phyloP scores from a whole-genome alignment of 2,113 vertebrate genomes.

The Chelonoidis abingdonii region DNA sequence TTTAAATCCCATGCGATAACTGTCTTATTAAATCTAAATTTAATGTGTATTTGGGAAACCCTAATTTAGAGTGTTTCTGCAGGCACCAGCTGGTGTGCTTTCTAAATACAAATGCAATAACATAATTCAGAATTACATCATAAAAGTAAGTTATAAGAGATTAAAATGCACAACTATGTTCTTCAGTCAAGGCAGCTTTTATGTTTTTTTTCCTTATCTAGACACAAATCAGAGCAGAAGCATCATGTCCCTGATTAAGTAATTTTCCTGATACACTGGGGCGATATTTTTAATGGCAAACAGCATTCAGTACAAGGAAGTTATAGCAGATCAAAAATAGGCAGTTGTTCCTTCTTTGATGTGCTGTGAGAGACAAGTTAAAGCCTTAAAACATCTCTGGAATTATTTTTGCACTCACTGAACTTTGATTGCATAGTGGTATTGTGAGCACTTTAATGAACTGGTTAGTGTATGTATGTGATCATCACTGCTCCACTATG shows the following conservation, averaged over 20 bases:
- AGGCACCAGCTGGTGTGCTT: conserved; percentile 71
- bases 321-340: accelerated
- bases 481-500: background rate
- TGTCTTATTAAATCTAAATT: conserved; percentile 79
- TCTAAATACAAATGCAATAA: conserved; percentile 60
- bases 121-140: conserved; percentile 70
- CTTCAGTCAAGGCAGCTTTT: conserved; percentile 66
- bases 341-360: background rate
- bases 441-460: accelerated
- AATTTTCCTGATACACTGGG: conserved; percentile 5
- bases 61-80: conserved; percentile 73
- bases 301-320: background rate
- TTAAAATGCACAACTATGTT: conserved; percentile 40
- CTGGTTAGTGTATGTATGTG: background rate
- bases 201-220: conserved; percentile 51
- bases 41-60: conserved; percentile 75
- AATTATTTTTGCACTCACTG: background rate
- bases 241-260: background rate
- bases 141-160: conserved; percentile 62
- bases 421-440: background rate
- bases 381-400: background rate
- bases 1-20: conserved; percentile 73
- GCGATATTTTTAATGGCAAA: background rate
- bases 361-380: background rate
- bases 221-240: conserved; percentile 57